Conservation (phyloP, 1,140 invertebrate species). For the Bombus balteatus region DNA sequence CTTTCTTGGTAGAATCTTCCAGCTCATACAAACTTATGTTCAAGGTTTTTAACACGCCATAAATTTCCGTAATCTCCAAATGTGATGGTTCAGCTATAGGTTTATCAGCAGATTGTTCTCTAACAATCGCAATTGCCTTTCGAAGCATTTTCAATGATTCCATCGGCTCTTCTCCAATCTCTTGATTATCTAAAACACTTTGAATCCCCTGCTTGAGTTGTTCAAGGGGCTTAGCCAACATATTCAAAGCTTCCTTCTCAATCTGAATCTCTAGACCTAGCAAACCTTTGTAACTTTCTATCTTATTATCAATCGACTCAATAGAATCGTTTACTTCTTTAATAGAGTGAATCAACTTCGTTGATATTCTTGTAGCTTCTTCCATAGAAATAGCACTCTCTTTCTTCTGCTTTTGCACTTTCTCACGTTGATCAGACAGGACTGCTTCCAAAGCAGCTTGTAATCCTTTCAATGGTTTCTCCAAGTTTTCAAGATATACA, state of each 20-base stretch:
- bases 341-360: slow-evolving; percentile 33
- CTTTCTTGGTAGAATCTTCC: slow-evolving; percentile 23
- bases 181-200: slow-evolving; percentile 1
- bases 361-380: slow-evolving; percentile 45
- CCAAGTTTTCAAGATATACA: slow-evolving; percentile 52
- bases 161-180: not conserved
- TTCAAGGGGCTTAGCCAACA: slow-evolving; percentile 32
- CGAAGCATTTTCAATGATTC: slow-evolving; percentile 18
- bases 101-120: slow-evolving; percentile 54
- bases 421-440: not conserved
- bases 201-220: slow-evolving; percentile 43
- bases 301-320: slow-evolving; percentile 40
- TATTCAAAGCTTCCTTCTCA: slow-evolving; percentile 45
- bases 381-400: not conserved
- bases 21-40: slow-evolving; percentile 24
- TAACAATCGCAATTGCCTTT: slow-evolving; percentile 28
- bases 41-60: slow-evolving; percentile 23
- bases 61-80: not conserved
- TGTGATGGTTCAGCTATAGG: slow-evolving; percentile 24
- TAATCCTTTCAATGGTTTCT: slow-evolving; percentile 50
- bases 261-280: slow-evolving; percentile 36
- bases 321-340: slow-evolving; percentile 49
- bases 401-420: not conserved
- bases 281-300: slow-evolving; percentile 37
- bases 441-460: slow-evolving; percentile 35